Evolutionary conservation across 2,113 vertebrate species (phyloP), one percentile per base, ranked within the genome.

Genomic region (Campylomormyrus numenius): DNA sequence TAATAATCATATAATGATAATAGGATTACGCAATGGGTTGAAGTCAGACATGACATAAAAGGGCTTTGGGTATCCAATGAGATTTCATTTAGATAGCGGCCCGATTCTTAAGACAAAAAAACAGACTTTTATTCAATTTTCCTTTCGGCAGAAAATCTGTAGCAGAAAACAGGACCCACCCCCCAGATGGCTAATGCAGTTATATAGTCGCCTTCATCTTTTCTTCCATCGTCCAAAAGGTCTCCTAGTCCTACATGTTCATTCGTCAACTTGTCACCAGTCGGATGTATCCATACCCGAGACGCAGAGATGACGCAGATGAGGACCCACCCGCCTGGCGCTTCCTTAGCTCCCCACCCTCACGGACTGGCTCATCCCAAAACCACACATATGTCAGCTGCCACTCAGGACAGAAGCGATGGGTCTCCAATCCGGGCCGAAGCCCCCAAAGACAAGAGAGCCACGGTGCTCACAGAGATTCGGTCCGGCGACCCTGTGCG

Each of bases 101-200:
- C 83, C 70, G 74, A 56, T 91, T 62, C 77, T 88, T 88, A 91
- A 90, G 88, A 91, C 90, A 91, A 70, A 70, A 70, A 70, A 91
- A 80, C 13, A 35, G 27, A 70, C 70, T 90, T 91, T 89, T 91
- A 94, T 93, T 92, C 84, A 39, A 93, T 94, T 94, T 94, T 74
- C 91, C 91, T 90, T 91, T 77, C 85, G 86, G 90, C 90, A 91
- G 91, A 58, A 89, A 93, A 91, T 91, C 91, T 89, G 85, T 90
- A 15, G 90, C 66, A 89, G 91, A 90, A 90, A 88, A 89, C 89
- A 88, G 27, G 56, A 88, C 31, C 88, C 91, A 86, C 91, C 91
- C 90, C 91, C 91, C 90, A 77, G 91, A 90, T 90, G 85, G 80
- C 39, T 94, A 95, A 95, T 95, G 88, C 89, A 94, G 93, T 94